Conservation (phyloP, 1,140 invertebrate genomes). For the Aphis craccivora region DNA sequence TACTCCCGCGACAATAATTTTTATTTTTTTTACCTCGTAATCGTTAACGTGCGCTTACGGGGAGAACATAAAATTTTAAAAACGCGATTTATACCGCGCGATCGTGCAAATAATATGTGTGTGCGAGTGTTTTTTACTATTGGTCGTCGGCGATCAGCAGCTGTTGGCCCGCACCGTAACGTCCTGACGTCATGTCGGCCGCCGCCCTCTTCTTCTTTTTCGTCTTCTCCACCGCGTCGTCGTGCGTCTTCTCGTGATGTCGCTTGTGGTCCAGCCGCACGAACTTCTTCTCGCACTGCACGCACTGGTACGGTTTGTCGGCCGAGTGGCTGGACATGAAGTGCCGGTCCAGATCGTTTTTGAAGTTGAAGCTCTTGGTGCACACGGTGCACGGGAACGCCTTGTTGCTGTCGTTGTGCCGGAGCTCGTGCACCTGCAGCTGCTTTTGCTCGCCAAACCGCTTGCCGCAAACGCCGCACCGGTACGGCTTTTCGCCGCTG, state of each 20-base stretch:
- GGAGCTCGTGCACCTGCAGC: constrained; percentile 75
- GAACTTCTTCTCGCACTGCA: constrained; percentile 85
- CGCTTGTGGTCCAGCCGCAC: constrained; percentile 93
- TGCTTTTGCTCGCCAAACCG: constrained; percentile 74
- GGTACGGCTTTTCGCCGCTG: constrained; percentile 83
- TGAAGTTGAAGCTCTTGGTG: constrained; percentile 89
- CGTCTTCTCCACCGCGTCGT: constrained; percentile 63
- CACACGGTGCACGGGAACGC: constrained; percentile 88
- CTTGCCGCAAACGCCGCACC: constrained; percentile 84
- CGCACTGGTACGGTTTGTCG: constrained; percentile 80
- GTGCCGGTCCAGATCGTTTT: constrained; percentile 89
- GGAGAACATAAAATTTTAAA: not conserved
- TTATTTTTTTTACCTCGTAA: not conserved
- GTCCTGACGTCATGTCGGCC: not conserved
- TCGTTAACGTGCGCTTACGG: not conserved
- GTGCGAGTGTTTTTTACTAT: not conserved
- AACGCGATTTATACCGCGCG: not conserved
- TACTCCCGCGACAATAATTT: not conserved
- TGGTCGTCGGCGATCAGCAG: not conserved
- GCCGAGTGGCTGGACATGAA: constrained; percentile 78
- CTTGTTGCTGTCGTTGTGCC: constrained; percentile 80
- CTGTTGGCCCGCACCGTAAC: not conserved
- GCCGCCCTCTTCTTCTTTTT: constrained; percentile 39
- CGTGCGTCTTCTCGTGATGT: constrained; percentile 89
- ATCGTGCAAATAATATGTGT: not conserved